Base-by-base conservation (phyloP, 2,888 invertebrate species). In the Cantharis rustica region DNA sequence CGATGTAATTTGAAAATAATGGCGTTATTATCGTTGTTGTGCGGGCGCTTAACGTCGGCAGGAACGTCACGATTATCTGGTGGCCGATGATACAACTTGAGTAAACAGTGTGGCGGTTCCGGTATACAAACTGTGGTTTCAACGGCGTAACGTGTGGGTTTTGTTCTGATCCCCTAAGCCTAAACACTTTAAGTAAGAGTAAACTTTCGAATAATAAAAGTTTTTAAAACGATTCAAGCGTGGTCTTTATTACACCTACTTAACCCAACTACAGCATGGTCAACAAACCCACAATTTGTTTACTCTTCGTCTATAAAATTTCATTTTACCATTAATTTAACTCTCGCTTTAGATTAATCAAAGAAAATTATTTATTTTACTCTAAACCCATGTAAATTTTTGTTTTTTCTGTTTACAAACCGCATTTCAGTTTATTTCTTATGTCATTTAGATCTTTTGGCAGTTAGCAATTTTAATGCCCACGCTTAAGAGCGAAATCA, bases 1-100 rank as follows among this genome's bases (percentile, higher is more conserved):
- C 76, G 61, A 77, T 79, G 78, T 83, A 83, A 83, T 83, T 82
- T 81, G 81, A 83, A 83, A 83, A 83, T 83, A 83, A 83, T 83
- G 82, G 80, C 79, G 81, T 83, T 83, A 82, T 83, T 82, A 83
- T 82, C 81, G 80, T 81, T 82, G 82, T 83, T 81, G 80, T 81
- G 81, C 75, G 78, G 79, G 76, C 79, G 81, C 80, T 82, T 82
- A 81, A 79, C 77, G 78, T 75, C 80, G 79, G 80, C 78, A 81
- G 78, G 79, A 81, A 78, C 79, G 80, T 76, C 75, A 78, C 79
- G 79, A 82, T 83, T 83, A 83, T 82, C 83, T 83, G 83, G 83
- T 81, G 83, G 83, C 79, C 81, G 78, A 79, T 78, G 83, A 83
- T 83, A 82, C 81, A 83, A 82, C 82, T 79, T 79, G 79, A 80